phyloP scores from a whole-genome alignment of 2,888 invertebrate genomes.

The Cetonia aurata region DNA sequence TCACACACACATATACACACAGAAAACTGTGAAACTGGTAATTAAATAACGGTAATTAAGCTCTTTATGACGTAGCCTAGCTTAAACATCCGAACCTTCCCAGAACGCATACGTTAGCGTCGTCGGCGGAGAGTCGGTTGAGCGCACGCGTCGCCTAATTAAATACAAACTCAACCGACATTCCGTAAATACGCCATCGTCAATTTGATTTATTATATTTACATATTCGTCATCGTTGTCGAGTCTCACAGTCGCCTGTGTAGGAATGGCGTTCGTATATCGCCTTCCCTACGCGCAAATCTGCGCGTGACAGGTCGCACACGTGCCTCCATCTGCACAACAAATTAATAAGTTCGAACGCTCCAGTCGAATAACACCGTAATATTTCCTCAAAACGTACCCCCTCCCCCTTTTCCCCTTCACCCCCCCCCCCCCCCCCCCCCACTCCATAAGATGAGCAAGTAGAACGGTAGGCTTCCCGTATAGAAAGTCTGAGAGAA shows the following conservation, averaged over 20 bases:
- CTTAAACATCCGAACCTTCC: background rate
- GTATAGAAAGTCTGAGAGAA: background rate
- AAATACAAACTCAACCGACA: conserved; percentile 36
- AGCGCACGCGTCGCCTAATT: conserved; percentile 24
- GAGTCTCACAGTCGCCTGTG: background rate
- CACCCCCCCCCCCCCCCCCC: background rate
- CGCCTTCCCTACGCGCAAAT: conserved; percentile 3
- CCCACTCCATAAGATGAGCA: background rate
- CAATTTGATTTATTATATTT: conserved; percentile 40
- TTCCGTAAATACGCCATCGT: conserved; percentile 37
- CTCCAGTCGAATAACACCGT: conserved; percentile 8
- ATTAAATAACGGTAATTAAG: conserved; percentile 17
- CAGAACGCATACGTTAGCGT: background rate
- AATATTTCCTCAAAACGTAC: background rate
- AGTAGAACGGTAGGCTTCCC: background rate
- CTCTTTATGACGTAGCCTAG: background rate
- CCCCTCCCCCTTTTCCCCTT: background rate
- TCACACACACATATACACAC: too few species aligned
- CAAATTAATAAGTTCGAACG: conserved; percentile 29
- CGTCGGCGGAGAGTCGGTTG: background rate
- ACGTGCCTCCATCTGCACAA: conserved; percentile 30
- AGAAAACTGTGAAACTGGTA: background rate
- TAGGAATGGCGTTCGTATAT: background rate
- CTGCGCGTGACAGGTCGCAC: conserved; percentile 29
- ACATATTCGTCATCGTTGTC: conserved; percentile 34